Base-by-base conservation (phyloP, 2,797 vertebrate species). In the Cichlasoma orientale region DNA sequence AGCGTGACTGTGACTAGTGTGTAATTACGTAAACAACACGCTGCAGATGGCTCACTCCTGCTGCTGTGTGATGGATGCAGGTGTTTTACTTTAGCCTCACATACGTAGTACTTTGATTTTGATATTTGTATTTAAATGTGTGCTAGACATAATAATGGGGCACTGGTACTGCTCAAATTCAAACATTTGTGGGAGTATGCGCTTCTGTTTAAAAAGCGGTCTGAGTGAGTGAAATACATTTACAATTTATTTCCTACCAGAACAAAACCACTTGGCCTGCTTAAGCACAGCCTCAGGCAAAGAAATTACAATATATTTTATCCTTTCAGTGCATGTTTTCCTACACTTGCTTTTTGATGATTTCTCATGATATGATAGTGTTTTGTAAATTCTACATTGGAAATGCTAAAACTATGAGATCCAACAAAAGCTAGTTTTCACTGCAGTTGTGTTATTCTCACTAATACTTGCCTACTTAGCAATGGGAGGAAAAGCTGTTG, bases 401-500 rank as follows among this genome's bases (percentile, higher is more conserved):
- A 69, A 72, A 72, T 61, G n/a, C 31, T 53, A 50, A 31, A 19
- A 9, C 54, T 47, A 27, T 52, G 14, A 57, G 7, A 77, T 52
- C 31, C 12, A 57, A 18, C 10, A 63, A 18, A 33, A 52, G 47
- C 14, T 33, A 1, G 1, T 44, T 73, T 4, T 38, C 56, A 47
- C 25, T 50, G 8, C n/a, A 47, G 10, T 14, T 68, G 4, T 18
- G 5, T 52, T 63, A 23, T 41, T 69, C 9, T 82, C 13, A 47
- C 11, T 13, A 18, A 66, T 44, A 14, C 11, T 33, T 63, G 41
- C 44, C n/a, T 80, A 83, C 75, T 10, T 57, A 98, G 98, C 88
- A 94, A 82, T 98, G 97, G 98, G 97, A 96, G 90, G 94, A 96
- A 38, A 98, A 96, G 83, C 89, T 99, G n/a, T n/a, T 95, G 78